These are phyloP conservation scores for Oncorhynchus keta DNA, from an alignment of 2,113 vertebrate genomes.

Conservation along the genomic window DNA sequence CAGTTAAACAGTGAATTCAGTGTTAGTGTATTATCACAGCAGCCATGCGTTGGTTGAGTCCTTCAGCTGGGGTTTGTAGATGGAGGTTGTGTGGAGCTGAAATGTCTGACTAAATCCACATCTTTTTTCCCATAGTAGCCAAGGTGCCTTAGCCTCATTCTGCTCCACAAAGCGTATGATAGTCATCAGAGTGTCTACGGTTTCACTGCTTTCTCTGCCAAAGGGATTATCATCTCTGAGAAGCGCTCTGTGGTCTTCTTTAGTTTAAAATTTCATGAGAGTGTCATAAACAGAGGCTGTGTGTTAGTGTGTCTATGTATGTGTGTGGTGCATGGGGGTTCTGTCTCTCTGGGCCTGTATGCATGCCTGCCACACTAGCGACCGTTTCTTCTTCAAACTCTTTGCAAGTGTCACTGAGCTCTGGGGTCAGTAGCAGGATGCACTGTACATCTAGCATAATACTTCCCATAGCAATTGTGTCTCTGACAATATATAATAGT, in stretches of 20 bases:
- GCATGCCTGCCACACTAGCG: conserved; percentile 17
- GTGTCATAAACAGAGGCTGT: neutral
- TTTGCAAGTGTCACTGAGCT: conserved; percentile 45
- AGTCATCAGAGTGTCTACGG: conserved; percentile 7
- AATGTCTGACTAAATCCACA: conserved; percentile 26
- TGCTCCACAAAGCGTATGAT: conserved; percentile 13
- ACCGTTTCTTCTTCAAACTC: conserved; percentile 47
- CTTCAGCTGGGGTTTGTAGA: conserved; percentile 43
- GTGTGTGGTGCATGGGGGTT: neutral
- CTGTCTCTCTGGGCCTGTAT: neutral
- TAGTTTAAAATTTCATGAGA: conserved; percentile 28
- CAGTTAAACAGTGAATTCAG: neutral
- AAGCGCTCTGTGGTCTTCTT: conserved; percentile 29
- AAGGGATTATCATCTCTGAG: conserved; percentile 10
- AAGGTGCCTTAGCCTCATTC: neutral
- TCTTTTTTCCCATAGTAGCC: neutral
- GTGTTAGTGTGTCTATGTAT: conserved; percentile 2
- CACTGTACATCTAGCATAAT: neutral
- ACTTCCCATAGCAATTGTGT: neutral
- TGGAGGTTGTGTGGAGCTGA: conserved; percentile 49
- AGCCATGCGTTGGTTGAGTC: conserved; percentile 3
- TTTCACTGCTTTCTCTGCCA: conserved; percentile 33
- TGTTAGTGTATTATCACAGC: neutral
- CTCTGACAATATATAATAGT: neutral
- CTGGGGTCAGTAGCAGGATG: no score